Evolutionary conservation across 2,113 vertebrate genomes (phyloP).

Genomic region (Labrus mixtus): DNA sequence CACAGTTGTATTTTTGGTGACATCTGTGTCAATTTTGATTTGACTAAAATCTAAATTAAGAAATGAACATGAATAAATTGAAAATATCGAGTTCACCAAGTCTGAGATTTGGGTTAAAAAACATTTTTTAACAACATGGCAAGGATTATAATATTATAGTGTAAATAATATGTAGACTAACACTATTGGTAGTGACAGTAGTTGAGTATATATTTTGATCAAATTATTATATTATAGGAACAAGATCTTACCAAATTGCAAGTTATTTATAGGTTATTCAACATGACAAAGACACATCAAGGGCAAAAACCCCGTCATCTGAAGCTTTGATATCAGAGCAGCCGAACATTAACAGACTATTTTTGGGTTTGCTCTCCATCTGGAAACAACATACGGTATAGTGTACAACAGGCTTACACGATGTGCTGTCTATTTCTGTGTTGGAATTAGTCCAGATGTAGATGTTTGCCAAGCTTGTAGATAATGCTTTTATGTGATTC

Average conservation of each 20-base stretch:
- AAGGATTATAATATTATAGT: too few relatives aligned
- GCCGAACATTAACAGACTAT: neutral
- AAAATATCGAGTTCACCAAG: too few relatives aligned
- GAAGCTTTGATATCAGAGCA: neutral
- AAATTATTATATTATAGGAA: neutral
- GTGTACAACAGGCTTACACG: constrained; percentile 2
- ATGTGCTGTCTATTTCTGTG: constrained; percentile 25
- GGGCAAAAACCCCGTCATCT: neutral
- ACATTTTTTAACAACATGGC: too few relatives aligned
- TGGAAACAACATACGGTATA: constrained; percentile 8
- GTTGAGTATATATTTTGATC: neutral
- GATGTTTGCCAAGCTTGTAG: constrained; percentile 55
- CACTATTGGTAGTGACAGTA: neutral
- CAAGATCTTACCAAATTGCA: neutral
- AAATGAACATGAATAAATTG: too few relatives aligned
- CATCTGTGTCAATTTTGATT: too few relatives aligned
- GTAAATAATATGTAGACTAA: neutral
- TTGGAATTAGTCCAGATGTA: constrained; percentile 49
- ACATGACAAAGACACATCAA: neutral
- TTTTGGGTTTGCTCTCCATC: neutral
- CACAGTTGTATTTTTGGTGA: too few relatives aligned
- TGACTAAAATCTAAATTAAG: too few relatives aligned
- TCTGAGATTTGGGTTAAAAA: too few relatives aligned
- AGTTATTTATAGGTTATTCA: neutral
- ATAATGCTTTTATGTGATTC: constrained; percentile 56